Base-by-base conservation (phyloP, 2,888 invertebrate genomes). In the Parapristionchus giblindavisi region DNA sequence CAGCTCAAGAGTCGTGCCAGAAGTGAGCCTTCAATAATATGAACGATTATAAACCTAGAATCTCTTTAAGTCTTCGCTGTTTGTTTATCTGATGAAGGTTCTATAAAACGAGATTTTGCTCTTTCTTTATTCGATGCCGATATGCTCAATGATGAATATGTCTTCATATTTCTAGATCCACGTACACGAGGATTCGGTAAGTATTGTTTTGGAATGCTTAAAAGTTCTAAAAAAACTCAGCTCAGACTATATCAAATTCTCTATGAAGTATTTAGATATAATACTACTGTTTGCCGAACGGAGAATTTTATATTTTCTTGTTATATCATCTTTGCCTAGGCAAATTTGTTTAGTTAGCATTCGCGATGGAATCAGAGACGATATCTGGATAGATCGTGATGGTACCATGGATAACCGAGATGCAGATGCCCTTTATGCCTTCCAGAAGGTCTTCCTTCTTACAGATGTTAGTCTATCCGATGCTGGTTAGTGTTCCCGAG, bases 81-180 rank as follows among this genome's bases (percentile, higher is more conserved):
- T 24, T 80, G 80, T 63, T 76, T 79, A 27, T 76, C 76, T 27
- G 79, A 80, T 29, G 75, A 73, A 6, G 8, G 36, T 24, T 48
- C 48, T 14, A 36, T 68, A 27, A 75, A 68, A 34, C 34, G 68
- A 4, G 51, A 60, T 11, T 76, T 77, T 32, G 74, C 79, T 40
- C 40, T 81, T 6, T 77, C 81, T 4, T 78, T 80, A 1, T 75
- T 51, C 76, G 83, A 84, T 51, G 78, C 76, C 11, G 80, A 71
- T 4, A 75, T 80, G 76, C 65, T 81, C 38, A 83, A 77, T 1
- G 81, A 83, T 38, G 86, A 86, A 8, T 86, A 81, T 75, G 84
- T 84, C 3, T 85, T 81, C 75, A 70, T 85, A 1, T 79, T 84
- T 40, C 75, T 81, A 0, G 83, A 83, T 71, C 79, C 78, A 54